Evolutionary conservation across 2,797 vertebrate genomes (phyloP), one percentile per base, ranked within the genome.

Genomic region (Anguilla obscura): DNA sequence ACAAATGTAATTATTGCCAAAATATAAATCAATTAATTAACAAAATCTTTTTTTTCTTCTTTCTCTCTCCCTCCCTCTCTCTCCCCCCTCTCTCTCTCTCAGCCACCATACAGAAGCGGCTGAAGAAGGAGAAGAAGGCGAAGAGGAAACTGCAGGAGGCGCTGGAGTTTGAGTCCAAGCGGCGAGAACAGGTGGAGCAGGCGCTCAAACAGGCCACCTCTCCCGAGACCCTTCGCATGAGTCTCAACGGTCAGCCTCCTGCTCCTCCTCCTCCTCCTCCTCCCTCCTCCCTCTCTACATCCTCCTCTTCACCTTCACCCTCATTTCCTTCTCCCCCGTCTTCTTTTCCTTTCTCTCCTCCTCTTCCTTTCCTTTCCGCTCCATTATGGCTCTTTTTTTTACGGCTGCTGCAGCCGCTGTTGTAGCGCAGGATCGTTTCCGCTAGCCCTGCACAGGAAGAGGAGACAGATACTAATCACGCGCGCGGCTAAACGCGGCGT

Each of bases 121-220:
- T 98, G 94, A 98, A 97, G 95, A 98, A 97, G 93, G 97, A 98
- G 94, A 98, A 97, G 93, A 98, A 97, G 92, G 96, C 95, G 0
- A 98, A 98, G 93, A 97, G 97, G 96, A 98, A 97, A 96, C 94
- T 98, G 90, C 97, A 98, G 90, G 97, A 98, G 92, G 97, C 96
- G 63, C 92, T 98, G 91, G 97, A 98, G 91, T 97, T 97, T 66
- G 97, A 98, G 92, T 96, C 96, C 1, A 97, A 98, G 91, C 95
- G 96, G 74, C 90, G 97, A 87, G 97, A 98, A 90, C 96, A 97
- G 96, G 96, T 97, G 94, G 97, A 98, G 76, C 95, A 97, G 91
- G 96, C 96, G 0, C 96, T 98, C 60, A 96, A 97, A 91, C 97
- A 97, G 93, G 94, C 95, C 14, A 95, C 96, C 88, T 92, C 94